Base-by-base conservation (phyloP, 2,888 invertebrate species). In the Dasypogon diadema region DNA sequence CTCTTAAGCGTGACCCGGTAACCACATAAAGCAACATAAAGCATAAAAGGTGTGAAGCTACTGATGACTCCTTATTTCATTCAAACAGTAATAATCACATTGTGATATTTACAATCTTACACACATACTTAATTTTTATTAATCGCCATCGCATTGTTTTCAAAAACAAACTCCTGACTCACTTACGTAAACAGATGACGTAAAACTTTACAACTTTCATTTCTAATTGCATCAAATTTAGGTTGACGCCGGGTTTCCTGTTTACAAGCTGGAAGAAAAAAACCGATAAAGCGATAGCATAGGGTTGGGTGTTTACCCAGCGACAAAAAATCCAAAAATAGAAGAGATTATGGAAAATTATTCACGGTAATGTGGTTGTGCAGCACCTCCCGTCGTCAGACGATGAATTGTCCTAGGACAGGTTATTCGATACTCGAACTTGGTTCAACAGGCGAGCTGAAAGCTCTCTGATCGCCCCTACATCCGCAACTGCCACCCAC, bases 171-270 rank as follows among this genome's bases (percentile, higher is more conserved):
- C n/a, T 42, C 42, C n/a, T 42, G 42, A 3, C 8, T 1, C n/a
- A 58, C 16, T 58, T 58, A 58, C 18, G 34, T 14, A 34, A 60
- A 5, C 16, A 18, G 6, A 26, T 56, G 26, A 2, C 56, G 56
- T 56, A 2, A n/a, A 12, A 2, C 10, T 22, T 55, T 21, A 26
- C 24, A 26, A 26, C 24, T 55, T n/a, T 10, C 3, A 18, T n/a
- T 55, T 26, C 14, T 8, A 34, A 60, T 18, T 26, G 34, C 12
- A 60, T 18, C 10, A 16, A 60, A 16, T 37, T 60, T 0, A 16
- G 34, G 58, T 34, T 34, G 37, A 60, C 58, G 34, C 16, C 58
- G 34, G 8, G 16, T 34, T 60, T 60, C 37, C 37, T 60, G 58
- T 60, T 56, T 60, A 60, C 21, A 16, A 24, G 30, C n/a, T 5